Evolutionary conservation across 1,140 invertebrate species (phyloP).

Genomic region (Pseudomyrmex sp.): DNA sequence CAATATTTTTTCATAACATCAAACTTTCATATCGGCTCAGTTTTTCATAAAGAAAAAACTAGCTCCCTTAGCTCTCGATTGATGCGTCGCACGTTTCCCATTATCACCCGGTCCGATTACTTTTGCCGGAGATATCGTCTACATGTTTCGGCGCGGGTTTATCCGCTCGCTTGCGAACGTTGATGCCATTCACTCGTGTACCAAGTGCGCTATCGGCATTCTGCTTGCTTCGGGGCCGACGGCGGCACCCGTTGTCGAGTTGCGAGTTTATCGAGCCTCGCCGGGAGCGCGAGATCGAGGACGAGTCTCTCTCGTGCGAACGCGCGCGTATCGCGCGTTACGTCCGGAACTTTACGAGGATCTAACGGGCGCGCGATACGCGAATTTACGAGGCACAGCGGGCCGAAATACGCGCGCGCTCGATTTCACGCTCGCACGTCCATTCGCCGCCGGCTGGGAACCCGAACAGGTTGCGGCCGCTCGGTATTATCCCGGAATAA

Average conservation of each 20-base stretch:
- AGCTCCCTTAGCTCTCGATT: not conserved
- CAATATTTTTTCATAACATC: not conserved
- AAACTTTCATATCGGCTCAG: not conserved
- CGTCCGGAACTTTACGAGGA: conserved; percentile 48
- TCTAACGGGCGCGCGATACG: conserved; percentile 49
- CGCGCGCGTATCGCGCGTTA: conserved; percentile 44
- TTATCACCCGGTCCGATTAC: conserved; percentile 24
- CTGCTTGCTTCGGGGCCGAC: conserved; percentile 4
- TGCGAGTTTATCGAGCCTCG: conserved; percentile 50
- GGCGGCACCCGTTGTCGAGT: conserved; percentile 42
- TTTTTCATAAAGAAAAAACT: not conserved
- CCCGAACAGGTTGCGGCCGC: conserved; percentile 2
- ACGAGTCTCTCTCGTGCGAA: conserved; percentile 28
- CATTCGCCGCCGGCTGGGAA: conserved; percentile 33
- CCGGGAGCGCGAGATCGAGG: conserved; percentile 26
- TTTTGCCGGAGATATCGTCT: conserved; percentile 19
- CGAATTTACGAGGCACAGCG: conserved; percentile 48
- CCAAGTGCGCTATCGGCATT: conserved; percentile 10
- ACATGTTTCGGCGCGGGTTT: conserved; percentile 25
- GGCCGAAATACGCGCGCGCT: conserved; percentile 39
- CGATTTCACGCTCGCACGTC: conserved; percentile 36
- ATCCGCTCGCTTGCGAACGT: conserved; percentile 38
- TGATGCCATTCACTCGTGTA: conserved; percentile 38
- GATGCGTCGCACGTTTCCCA: conserved; percentile 1
- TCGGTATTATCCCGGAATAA: conserved; percentile 61